Conservation (phyloP, 1,140 invertebrate species). For the Venustaconcha ellipsiformis region DNA sequence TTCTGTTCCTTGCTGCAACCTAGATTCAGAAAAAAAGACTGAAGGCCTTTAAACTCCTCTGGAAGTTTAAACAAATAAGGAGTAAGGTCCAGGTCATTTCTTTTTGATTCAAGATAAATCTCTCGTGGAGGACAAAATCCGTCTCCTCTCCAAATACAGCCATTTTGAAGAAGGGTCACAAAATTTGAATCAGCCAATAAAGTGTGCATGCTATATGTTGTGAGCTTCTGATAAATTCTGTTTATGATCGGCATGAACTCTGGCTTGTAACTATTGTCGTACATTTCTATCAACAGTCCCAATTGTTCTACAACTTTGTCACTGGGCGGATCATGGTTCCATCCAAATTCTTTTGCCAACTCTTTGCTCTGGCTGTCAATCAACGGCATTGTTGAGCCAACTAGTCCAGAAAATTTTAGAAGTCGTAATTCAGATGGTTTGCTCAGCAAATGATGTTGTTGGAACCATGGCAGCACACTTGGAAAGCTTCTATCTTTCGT, state of each 20-base stretch:
- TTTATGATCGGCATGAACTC: constrained; percentile 1
- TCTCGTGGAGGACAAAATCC: constrained; percentile 1
- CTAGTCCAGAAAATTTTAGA: not conserved
- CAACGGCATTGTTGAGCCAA: constrained; percentile 6
- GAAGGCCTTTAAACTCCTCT: constrained; percentile 10
- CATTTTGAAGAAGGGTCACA: not conserved
- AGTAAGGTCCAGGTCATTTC: constrained; percentile 2
- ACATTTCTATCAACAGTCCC: constrained; percentile 1
- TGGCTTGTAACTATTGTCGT: not conserved
- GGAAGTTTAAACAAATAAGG: constrained; percentile 8
- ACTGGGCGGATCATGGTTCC: constrained; percentile 4
- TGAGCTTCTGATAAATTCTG: constrained; percentile 3
- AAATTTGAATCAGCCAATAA: not conserved
- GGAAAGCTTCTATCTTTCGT: not conserved
- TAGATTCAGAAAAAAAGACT: constrained; percentile 1
- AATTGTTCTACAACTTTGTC: constrained; percentile 16
- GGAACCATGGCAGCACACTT: constrained; percentile 10
- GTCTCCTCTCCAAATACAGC: constrained; percentile 3
- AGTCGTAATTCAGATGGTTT: constrained; percentile 1
- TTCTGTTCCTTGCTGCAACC: constrained; percentile 4
- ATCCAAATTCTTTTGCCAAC: not conserved
- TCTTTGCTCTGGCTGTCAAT: not conserved
- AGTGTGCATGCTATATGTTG: not conserved
- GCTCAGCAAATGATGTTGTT: not conserved
- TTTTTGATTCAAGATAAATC: not conserved